Percentiles rank a stretch among this genome's conserved stretches.
Conservation (phyloP, 2,113 vertebrate genomes). For the Oriolus oriolus region DNA sequence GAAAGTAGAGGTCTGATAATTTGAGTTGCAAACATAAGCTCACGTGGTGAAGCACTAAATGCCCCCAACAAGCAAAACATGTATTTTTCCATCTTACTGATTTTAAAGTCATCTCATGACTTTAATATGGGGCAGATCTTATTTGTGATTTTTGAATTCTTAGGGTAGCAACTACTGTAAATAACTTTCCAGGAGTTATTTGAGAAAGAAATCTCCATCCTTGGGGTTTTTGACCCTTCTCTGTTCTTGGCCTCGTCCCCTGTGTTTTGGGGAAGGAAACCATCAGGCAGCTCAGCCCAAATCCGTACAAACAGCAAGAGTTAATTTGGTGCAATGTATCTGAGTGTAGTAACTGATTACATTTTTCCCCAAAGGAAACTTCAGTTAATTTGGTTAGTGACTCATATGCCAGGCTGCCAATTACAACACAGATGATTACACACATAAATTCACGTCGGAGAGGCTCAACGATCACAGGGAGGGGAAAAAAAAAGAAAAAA, state of each 20-base stretch:
- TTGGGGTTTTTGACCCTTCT: background rate
- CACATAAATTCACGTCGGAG: conserved; percentile 60
- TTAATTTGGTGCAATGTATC: conserved; percentile 73
- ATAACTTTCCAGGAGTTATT: background rate
- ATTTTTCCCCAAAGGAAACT: conserved; percentile 81
- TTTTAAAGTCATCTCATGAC: background rate
- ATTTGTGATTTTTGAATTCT: background rate
- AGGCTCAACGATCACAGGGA: conserved; percentile 27
- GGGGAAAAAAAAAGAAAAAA: background rate
- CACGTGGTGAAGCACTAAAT: background rate
- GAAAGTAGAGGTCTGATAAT: background rate
- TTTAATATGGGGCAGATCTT: background rate
- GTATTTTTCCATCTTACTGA: background rate
- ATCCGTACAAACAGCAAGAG: conserved; percentile 31
- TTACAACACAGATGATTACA: conserved; percentile 74
- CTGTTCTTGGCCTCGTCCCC: background rate
- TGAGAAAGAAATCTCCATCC: background rate
- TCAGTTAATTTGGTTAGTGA: conserved; percentile 79
- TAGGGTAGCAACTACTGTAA: background rate
- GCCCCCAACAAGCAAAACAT: background rate
- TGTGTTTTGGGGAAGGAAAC: background rate
- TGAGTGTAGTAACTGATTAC: conserved; percentile 74
- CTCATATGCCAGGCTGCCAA: conserved; percentile 76
- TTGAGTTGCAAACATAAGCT: background rate
- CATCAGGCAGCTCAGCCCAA: background rate